Evolutionary conservation across 2,113 vertebrate species (phyloP), one percentile per base, ranked within the genome.

Genomic region (Motacilla tschutschensis): DNA sequence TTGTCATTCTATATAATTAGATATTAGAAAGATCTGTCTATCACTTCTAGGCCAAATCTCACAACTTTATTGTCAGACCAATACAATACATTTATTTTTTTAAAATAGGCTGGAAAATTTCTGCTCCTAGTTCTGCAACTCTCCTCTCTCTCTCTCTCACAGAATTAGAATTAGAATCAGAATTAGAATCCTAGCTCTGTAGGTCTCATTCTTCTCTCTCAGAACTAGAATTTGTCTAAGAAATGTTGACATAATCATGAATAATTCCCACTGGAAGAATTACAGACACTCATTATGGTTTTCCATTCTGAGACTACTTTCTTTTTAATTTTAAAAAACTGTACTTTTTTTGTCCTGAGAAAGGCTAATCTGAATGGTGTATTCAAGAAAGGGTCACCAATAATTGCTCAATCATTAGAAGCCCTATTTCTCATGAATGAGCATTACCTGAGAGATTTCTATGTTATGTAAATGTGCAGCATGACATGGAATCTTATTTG

Each of bases 201-300:
- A 62, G 29, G 22, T 71, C n/a, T 87, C 6, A 5, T 89, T 77
- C 73, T 79, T 76, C 26, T 83, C 60, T 36, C 58, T 62, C 54
- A 71, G 54, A 91, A 78, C 64, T 75, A 67, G 46, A 87, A 90
- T 91, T 91, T 88, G 29, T 90, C 72, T 83, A 44, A 85, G 74
- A 86, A 91, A 82, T 8, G 28, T 90, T 90, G 90, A 88, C 83
- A 93, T 73, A 84, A 91, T 93, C 44, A 88, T 91, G 48, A 86
- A 87, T 91, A 93, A 88, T 90, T 90, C 75, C 60, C n/a, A 67
- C 33, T 84, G 53, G 31, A 67, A 88, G 60, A 88, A 82, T 16
- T 88, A 81, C 48, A 83, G 81, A 74, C 50, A 77, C 25, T 91
- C 64, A 71, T 91, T 90, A 84, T 57, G 16, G 13, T 73, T 92